Conservation (phyloP, 23 tunicate genomes). For the Aplidium turbinatum region DNA sequence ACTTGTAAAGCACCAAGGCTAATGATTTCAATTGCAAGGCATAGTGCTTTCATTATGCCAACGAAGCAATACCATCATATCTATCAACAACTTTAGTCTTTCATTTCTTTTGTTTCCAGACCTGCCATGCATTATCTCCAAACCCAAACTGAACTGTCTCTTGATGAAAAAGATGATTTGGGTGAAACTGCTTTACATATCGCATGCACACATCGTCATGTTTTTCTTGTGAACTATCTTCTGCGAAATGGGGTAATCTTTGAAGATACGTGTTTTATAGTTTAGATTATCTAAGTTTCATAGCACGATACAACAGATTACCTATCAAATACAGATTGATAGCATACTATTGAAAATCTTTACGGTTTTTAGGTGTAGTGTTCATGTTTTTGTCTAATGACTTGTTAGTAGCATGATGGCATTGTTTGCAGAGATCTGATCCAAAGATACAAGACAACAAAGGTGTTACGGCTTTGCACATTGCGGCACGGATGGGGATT, state of each 20-base stretch:
- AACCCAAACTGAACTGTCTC: conserved; percentile 42
- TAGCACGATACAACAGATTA: too few relatives aligned
- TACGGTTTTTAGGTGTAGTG: too few relatives aligned
- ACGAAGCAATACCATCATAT: too few relatives aligned
- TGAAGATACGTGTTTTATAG: not conserved
- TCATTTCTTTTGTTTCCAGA: conserved; percentile 10
- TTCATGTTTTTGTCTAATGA: too few relatives aligned
- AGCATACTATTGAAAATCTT: too few relatives aligned
- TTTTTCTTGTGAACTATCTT: conserved; percentile 32
- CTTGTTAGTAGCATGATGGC: too few relatives aligned
- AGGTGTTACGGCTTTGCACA: conserved; percentile 72
- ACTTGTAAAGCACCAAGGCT: too few relatives aligned
- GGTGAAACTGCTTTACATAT: conserved; percentile 70
- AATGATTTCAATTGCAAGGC: too few relatives aligned
- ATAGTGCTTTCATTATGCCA: too few relatives aligned
- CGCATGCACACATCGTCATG: conserved; percentile 43
- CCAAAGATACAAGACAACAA: conserved; percentile 31
- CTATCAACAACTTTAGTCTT: too few relatives aligned
- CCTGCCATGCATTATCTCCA: conserved; percentile 68
- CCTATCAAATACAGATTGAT: too few relatives aligned
- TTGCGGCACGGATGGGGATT: conserved; percentile 63
- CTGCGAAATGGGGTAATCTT: conserved; percentile 51
- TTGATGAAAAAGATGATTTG: conserved; percentile 22
- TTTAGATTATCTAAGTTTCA: not conserved
- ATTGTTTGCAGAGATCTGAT: conserved; percentile 48